Evolutionary conservation across 2,888 invertebrate species (phyloP), one percentile per base, ranked within the genome.

Genomic region (Caenorhabditis sp.): DNA sequence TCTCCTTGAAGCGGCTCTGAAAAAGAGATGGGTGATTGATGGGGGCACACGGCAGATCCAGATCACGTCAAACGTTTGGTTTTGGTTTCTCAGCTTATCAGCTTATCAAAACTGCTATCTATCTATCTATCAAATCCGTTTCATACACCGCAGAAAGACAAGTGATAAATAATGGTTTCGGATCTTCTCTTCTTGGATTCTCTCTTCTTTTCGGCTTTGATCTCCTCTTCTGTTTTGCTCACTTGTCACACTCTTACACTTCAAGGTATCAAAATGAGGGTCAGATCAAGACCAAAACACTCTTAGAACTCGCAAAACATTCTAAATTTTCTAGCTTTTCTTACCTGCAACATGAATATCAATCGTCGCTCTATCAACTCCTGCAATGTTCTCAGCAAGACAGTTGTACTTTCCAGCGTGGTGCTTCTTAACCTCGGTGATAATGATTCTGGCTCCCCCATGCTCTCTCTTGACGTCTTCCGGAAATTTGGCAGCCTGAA

Each of bases 381-480:
- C 87, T 13, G 82, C 85, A 44, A 78, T 67, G 44, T 82, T 83
- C 44, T 70, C 74, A 11, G 80, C 87, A 22, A 62, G 44, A 62
- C 87, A 87, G 18, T 58, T 67, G 67, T 87, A 87, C 47, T 65
- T 77, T 58, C 87, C 87, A 47, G 82, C 72, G 55, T 87, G 85
- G n/a, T 60, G 47, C 51, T 81, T 71, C 26, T 53, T 69, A 11
- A 79, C 82, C 13, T 77, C 71, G 1, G 64, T 13, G 50, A 85
- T 77, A 3, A 82, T 61, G 32, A 85, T 53, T 50, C 65, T 24
- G 35, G 72, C 44, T 18, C 77, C 68, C 26, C 47, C 77, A 11
- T 78, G 71, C 53, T 82, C 82, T 13, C 26, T 11, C 51, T 71
- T 77, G 47, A 78, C 58, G 32, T 82, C 82, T 28, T 65, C 51